Evolutionary conservation across 1,140 invertebrate genomes (phyloP).

Genomic region (Platorchestia sp.): DNA sequence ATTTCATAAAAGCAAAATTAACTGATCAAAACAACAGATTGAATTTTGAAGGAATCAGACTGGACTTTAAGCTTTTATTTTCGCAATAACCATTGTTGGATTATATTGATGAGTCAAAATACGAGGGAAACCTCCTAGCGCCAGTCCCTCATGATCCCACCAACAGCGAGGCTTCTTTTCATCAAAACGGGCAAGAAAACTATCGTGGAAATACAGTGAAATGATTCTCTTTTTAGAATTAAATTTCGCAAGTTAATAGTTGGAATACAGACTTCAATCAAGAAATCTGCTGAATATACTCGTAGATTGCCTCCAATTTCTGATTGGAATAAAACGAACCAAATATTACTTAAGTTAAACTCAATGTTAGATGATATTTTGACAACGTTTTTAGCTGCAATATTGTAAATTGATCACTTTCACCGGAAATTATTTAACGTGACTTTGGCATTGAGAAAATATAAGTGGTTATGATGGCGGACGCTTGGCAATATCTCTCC

Average conservation of each 20-base stretch:
- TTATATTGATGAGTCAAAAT: neutral
- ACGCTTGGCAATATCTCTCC: neutral
- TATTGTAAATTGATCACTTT: neutral
- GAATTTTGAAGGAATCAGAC: neutral
- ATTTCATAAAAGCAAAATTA: neutral
- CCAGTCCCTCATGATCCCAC: neutral
- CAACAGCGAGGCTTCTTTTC: slow-evolving; percentile 29
- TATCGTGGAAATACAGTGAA: neutral
- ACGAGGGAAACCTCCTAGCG: neutral
- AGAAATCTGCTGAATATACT: neutral
- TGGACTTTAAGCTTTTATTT: neutral
- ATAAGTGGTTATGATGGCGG: neutral
- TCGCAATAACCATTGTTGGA: neutral
- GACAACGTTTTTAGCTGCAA: neutral
- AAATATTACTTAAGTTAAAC: neutral
- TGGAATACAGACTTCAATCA: neutral
- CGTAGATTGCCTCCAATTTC: neutral
- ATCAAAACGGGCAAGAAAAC: slow-evolving; percentile 16
- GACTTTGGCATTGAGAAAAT: neutral
- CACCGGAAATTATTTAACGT: neutral
- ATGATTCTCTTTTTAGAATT: neutral
- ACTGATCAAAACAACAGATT: neutral
- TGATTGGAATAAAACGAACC: neutral
- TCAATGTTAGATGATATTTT: neutral
- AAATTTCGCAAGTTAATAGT: neutral